Base-by-base conservation (phyloP, 2,888 invertebrate species). In the Bellardia pandia region DNA sequence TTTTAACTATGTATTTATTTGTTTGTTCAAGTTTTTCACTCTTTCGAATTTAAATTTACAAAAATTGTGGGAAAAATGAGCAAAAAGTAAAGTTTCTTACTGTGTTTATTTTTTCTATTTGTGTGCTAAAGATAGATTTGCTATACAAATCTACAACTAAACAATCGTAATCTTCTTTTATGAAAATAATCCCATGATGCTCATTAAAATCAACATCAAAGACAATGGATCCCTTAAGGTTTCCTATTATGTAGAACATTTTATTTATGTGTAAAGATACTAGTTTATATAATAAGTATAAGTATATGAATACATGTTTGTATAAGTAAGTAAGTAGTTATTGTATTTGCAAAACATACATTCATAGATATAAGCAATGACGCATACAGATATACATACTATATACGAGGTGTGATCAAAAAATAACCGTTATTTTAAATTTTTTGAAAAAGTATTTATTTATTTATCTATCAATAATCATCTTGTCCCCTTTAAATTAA, bases 171-270 rank as follows among this genome's bases (percentile, higher is more conserved):
- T 86, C 86, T 81, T 72, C 81, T 78, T 78, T 82, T 62, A 74
- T 74, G 51, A 74, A 78, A 78, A 82, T 82, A 86, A 75, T 82
- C 86, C 86, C 86, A 68, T 75, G 82, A 48, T 86, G 78, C 78
- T 86, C 86, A 82, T 86, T 86, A 86, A 82, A 86, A 86, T 86
- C 74, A 86, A 78, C 86, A 82, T 82, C 82, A 82, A 86, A 86
- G 82, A 82, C 74, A 86, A 86, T 78, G 81, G 68, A 82, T 82
- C 86, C 82, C 86, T 82, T 72, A 75, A 82, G 86, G 86, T 62
- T 86, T 82, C 76, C 60, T 62, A 74, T 78, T 82, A 86, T 75
- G 74, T 82, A 69, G 30, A 82, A 74, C 78, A 78, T 78, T 82
- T 86, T 78, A 74, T 75, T 85, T 66, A 77, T 77, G 45, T 83